Base-by-base conservation (phyloP, 2,888 invertebrate species). In the Beris morrisii region DNA sequence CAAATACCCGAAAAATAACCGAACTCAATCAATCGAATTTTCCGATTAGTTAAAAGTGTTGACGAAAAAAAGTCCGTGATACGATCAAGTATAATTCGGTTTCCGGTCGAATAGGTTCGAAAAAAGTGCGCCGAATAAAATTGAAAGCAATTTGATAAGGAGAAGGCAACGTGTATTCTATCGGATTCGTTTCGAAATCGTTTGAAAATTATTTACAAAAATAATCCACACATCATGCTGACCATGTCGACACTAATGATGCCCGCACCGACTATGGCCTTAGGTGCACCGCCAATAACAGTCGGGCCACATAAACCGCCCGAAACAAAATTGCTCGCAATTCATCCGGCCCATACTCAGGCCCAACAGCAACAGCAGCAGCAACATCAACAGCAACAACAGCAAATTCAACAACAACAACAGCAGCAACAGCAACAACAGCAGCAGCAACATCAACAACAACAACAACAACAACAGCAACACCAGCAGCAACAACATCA, bases 181-280 rank as follows among this genome's bases (percentile, higher is more conserved):
- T 71, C 71, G 69, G 69, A 67, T 55, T 66, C 28, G 58, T 38
- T 22, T 6, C 7, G 7, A 50, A 71, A 65, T 72, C 63, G 66
- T 73, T 69, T 69, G 75, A 72, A 65, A 71, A 71, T 71, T 70
- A 69, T 72, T 66, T 71, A 69, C 68, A 70, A 71, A 61, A 32
- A 46, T 69, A 65, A 65, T 58, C 56, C 71, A 45, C 70, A 69
- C 70, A 63, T 77, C 73, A 81, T 81, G 81, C 76, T 81, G 79
- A 77, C 81, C 69, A 80, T 81, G 81, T 80, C 80, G 75, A 80
- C 81, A 73, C 73, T 81, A 72, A 81, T 81, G 81, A 81, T 81
- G 81, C 81, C 81, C 71, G 79, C 80, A 69, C 81, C 80, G 71
- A 79, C 81, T 70, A 80, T 81, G 76, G 77, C 79, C 69, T 75